Percentiles rank a stretch among this genome's conserved stretches.
Conservation (phyloP, 92 coral and sea anemone genomes). For the Muricea muricata region DNA sequence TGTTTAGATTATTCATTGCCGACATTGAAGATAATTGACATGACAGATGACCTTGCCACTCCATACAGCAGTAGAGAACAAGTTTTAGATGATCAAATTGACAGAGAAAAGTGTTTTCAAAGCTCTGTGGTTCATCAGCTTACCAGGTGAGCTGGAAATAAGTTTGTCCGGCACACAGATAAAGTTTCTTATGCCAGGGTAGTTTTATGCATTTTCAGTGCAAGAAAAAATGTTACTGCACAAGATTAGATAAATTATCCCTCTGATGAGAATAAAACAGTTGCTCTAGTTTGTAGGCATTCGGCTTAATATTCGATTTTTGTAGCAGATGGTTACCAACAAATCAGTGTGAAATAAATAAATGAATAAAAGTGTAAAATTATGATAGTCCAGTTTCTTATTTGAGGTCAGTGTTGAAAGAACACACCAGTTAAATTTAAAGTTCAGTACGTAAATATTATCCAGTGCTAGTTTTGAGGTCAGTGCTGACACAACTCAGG, state of each 20-base stretch:
- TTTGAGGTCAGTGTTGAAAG: neutral
- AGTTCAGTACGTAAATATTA: neutral
- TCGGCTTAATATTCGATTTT: too few species aligned
- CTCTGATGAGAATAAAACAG: too few species aligned
- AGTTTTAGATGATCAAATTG: neutral
- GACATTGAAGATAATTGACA: conserved; percentile 82
- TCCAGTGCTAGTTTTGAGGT: neutral
- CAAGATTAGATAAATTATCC: too few species aligned
- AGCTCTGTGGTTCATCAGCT: neutral
- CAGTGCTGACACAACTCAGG: too few species aligned
- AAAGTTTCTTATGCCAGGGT: too few species aligned
- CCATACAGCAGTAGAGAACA: neutral
- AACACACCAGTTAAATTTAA: neutral
- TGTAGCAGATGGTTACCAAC: too few species aligned
- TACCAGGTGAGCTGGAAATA: neutral
- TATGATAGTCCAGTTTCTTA: neutral
- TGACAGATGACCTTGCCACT: conserved; percentile 60
- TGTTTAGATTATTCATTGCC: conserved; percentile 73
- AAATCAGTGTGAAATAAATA: too few species aligned
- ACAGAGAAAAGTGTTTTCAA: neutral
- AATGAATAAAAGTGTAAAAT: too few species aligned
- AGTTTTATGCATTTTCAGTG: too few species aligned
- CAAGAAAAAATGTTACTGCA: too few species aligned
- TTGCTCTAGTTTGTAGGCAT: too few species aligned
- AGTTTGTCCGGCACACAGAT: too few species aligned